Conservation (phyloP, 2,888 invertebrate genomes). For the Petrolisthes cinctipes region DNA sequence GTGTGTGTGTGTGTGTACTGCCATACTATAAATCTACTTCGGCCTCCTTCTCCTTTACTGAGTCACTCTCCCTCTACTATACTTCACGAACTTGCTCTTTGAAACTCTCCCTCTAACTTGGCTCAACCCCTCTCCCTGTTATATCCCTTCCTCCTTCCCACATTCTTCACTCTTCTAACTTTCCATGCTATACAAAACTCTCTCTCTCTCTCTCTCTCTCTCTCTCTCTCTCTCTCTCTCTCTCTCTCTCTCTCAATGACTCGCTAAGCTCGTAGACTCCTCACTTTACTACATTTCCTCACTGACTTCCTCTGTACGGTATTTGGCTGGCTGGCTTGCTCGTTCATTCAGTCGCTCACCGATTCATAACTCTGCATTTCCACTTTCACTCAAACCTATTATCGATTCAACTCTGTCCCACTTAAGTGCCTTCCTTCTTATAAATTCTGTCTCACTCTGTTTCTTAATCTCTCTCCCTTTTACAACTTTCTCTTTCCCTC, state of each 20-base stretch:
- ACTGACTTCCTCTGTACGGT: background rate
- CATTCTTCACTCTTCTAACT: background rate
- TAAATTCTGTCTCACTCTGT: background rate
- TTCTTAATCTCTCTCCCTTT: background rate
- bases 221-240: constrained; percentile 7
- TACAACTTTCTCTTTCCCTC: background rate
- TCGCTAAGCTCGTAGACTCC: background rate
- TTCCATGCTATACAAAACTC: background rate
- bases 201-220: constrained; percentile 7
- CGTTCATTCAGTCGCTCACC: too few relatives aligned
- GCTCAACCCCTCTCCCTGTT: background rate
- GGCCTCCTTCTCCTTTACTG: background rate
- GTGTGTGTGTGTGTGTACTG: too few relatives aligned
- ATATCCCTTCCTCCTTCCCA: background rate
- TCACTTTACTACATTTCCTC: background rate
- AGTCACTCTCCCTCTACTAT: too few relatives aligned
- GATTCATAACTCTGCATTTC: too few relatives aligned
- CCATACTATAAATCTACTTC: too few relatives aligned
- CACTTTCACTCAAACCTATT: background rate
- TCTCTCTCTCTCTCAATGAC: background rate
- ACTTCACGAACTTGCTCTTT: background rate
- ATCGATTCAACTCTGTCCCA: background rate
- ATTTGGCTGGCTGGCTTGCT: too few relatives aligned
- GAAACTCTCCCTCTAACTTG: background rate
- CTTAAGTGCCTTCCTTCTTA: background rate